Evolutionary conservation across 1,140 invertebrate genomes (phyloP).

Genomic region (Sinella curviseta): DNA sequence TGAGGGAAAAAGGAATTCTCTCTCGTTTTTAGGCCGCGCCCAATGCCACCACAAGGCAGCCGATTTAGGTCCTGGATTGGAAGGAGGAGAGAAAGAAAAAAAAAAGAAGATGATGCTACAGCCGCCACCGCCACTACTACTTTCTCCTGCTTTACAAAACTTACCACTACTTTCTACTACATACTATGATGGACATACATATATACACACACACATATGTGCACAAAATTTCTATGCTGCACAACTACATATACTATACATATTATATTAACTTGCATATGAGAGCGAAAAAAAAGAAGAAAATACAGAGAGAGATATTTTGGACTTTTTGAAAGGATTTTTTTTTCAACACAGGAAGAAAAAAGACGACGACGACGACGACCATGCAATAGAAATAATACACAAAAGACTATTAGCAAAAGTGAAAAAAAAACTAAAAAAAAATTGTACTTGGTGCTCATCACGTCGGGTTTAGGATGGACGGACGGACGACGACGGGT

Average conservation of each 20-base stretch:
- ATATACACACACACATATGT: not conserved
- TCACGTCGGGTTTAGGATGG: not conserved
- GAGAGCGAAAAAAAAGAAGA: no score
- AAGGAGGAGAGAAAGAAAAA: not conserved
- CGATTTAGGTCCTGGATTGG: not conserved
- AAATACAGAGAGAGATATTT: no score
- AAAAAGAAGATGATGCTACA: not conserved
- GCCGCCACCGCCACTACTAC: not conserved
- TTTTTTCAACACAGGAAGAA: no score
- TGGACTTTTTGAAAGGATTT: no score
- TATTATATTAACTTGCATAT: no score
- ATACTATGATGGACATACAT: not conserved
- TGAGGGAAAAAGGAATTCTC: not conserved
- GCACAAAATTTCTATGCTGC: not conserved
- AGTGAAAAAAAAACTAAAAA: not conserved
- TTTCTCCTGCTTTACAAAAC: not conserved
- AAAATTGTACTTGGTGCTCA: not conserved
- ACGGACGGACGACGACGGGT: no score
- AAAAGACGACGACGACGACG: no score
- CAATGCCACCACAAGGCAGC: slow-evolving; percentile 19
- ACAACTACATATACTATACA: no score
- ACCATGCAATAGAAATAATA: no score
- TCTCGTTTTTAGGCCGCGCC: not conserved
- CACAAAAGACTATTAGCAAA: not conserved
- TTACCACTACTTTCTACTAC: not conserved